A percentile compares a stretch with the other conserved stretches of the same genome.
These are phyloP conservation scores for Heliornis fulica DNA, from an alignment of 2,113 vertebrate species.

Conservation along the genomic window DNA sequence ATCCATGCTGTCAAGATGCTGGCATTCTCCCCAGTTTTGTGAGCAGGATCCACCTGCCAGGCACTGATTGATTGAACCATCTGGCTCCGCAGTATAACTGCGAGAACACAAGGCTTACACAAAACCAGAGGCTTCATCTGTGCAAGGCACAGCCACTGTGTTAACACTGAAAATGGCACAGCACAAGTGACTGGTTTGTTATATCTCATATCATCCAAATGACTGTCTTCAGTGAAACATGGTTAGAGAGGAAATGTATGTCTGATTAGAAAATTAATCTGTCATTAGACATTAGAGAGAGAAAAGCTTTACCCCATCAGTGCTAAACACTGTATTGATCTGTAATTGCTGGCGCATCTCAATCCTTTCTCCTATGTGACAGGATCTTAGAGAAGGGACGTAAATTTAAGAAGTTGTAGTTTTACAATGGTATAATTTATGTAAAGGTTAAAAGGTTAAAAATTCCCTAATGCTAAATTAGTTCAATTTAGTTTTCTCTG, in stretches of 20 bases:
- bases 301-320: neutral
- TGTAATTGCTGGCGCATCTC: neutral
- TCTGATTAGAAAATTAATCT: neutral
- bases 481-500: neutral
- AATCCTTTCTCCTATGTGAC: neutral
- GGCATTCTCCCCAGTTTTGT: neutral
- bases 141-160: neutral
- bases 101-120: neutral
- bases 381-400: neutral
- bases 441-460: neutral
- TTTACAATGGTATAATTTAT: neutral
- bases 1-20: neutral
- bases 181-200: neutral
- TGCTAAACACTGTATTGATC: neutral
- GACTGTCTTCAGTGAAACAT: neutral
- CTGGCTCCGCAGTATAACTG: slow-evolving; percentile 19
- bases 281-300: neutral
- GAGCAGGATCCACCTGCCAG: slow-evolving; percentile 8
- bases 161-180: neutral
- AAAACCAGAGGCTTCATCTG: neutral
- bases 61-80: neutral
- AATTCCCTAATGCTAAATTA: neutral
- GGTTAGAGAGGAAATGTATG: neutral
- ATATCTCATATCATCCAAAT: neutral
- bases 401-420: neutral